Conservation (phyloP, 2,888 invertebrate species). For the Gastrophysa polygoni region DNA sequence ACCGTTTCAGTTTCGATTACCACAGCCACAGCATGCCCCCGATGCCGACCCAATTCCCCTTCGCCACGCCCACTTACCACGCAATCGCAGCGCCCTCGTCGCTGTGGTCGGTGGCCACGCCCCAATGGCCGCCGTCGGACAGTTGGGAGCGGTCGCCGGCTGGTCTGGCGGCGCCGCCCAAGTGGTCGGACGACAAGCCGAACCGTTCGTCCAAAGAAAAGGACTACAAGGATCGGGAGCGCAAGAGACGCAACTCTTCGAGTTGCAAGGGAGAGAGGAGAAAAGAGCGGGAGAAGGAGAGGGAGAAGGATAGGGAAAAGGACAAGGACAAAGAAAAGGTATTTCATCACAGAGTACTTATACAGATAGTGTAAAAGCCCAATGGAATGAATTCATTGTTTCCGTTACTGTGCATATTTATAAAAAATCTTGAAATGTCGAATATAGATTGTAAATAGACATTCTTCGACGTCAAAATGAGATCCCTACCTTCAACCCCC, state of each 20-base stretch:
- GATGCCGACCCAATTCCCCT: conserved; percentile 46
- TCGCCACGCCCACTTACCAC: conserved; percentile 46
- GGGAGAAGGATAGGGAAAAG: conserved; percentile 43
- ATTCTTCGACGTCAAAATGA: too few relatives aligned
- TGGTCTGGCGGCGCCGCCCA: conserved; percentile 32
- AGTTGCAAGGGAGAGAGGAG: conserved; percentile 48
- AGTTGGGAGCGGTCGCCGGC: conserved; percentile 39
- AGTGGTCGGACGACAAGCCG: conserved; percentile 33
- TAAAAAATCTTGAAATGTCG: too few relatives aligned
- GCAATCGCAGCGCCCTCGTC: conserved; percentile 33
- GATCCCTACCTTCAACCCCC: too few relatives aligned
- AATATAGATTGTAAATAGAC: too few relatives aligned
- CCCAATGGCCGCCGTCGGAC: conserved; percentile 41
- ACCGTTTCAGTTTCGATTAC: conserved; percentile 49
- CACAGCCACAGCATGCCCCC: conserved; percentile 38
- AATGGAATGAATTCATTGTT: too few relatives aligned
- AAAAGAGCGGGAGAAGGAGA: conserved; percentile 42
- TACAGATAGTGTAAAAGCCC: too few relatives aligned
- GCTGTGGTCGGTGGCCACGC: conserved; percentile 39
- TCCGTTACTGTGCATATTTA: too few relatives aligned
- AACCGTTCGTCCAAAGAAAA: conserved; percentile 31
- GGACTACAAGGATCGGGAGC: conserved; percentile 43
- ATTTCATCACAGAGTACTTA: neutral
- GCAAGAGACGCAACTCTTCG: conserved; percentile 54
- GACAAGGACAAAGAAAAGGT: conserved; percentile 38